Conservation (phyloP, 2,113 vertebrate species). For the Ictidomys tridecemlineatus region DNA sequence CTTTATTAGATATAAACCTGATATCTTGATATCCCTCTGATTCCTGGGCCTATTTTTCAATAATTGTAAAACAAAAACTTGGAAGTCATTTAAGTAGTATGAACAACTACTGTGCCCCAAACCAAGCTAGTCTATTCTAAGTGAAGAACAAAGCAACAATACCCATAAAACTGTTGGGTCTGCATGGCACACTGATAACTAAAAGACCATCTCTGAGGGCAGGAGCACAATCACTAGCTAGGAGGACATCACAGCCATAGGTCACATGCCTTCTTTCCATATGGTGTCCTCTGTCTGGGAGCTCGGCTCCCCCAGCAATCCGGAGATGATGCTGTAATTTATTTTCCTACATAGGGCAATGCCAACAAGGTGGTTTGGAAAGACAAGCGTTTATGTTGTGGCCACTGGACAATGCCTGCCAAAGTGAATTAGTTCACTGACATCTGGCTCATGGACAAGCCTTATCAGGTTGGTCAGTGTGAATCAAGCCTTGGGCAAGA, state of each 20-base stretch:
- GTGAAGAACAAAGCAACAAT: not conserved
- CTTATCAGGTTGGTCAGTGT: not conserved
- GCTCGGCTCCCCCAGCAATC: not conserved
- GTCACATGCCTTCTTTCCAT: not conserved
- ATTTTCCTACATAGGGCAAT: constrained; percentile 44
- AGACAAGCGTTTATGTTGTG: not conserved
- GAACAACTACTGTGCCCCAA: not conserved
- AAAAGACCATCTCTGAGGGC: not conserved
- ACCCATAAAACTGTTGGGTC: not conserved
- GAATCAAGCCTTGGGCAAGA: constrained; percentile 11
- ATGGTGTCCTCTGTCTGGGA: not conserved
- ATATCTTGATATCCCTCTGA: not conserved
- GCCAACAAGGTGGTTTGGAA: not conserved
- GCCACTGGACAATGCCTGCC: not conserved
- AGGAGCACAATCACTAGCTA: not conserved
- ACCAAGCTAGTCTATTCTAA: not conserved
- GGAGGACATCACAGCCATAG: not conserved
- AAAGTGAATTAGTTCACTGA: constrained; percentile 50
- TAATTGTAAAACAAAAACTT: not conserved
- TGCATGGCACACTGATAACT: not conserved
- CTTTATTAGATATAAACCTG: not conserved
- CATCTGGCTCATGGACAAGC: constrained; percentile 32
- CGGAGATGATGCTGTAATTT: constrained; percentile 16
- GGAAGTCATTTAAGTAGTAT: not conserved
- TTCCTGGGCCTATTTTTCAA: constrained; percentile 23